A percentile compares a stretch with the other conserved stretches of the same genome.
These are phyloP conservation scores for Bedellia somnulentella DNA, from an alignment of 2,888 invertebrate species.

Conservation along the genomic window DNA sequence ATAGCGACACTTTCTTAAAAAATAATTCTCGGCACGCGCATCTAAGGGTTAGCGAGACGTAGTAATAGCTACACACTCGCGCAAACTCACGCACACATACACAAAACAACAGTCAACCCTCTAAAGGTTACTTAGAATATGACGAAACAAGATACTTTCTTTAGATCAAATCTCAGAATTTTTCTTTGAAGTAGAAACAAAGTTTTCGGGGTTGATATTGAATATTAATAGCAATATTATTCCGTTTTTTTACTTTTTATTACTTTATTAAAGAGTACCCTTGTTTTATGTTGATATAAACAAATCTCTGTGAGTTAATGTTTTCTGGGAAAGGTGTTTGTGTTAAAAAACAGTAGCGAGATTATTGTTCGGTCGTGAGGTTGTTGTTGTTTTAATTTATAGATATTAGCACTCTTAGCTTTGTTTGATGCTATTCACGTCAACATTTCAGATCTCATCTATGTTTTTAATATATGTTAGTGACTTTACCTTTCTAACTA, in stretches of 20 bases:
- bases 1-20: too few species aligned
- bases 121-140: too few species aligned
- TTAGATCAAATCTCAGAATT: too few species aligned
- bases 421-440: conserved; percentile 18
- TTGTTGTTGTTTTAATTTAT: conserved; percentile 19
- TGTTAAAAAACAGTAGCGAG: conserved; percentile 58
- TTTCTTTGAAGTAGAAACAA: conserved; percentile 47
- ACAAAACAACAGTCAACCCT: too few species aligned
- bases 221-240: conserved; percentile 61
- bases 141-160: too few species aligned
- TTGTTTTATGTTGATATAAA: conserved; percentile 49
- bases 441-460: not conserved
- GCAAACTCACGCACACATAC: too few species aligned
- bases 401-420: conserved; percentile 17
- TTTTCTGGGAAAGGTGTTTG: conserved; percentile 33
- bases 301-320: conserved; percentile 44
- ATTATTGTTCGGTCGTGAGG: conserved; percentile 48
- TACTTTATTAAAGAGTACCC: conserved; percentile 45
- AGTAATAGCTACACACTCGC: too few species aligned
- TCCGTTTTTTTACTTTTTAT: conserved; percentile 42
- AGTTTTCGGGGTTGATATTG: conserved; percentile 45
- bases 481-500: too few species aligned
- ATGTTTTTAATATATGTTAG: not conserved
- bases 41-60: too few species aligned
- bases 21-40: too few species aligned